Base-by-base conservation (phyloP, 2,888 invertebrate species). In the Rhorus exstirpatorius region DNA sequence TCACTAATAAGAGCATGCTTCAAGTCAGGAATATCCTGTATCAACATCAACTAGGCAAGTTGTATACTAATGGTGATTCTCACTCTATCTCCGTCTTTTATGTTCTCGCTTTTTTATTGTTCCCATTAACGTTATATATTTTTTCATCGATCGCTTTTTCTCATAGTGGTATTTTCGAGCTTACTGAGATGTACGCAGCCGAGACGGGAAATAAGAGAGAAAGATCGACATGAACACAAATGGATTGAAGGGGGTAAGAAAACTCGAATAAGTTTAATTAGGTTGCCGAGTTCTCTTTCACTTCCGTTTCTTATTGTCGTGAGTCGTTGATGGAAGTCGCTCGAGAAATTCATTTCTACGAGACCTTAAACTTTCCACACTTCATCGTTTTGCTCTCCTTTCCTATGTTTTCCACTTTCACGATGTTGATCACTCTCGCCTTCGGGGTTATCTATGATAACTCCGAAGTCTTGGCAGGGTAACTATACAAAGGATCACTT, bases 281-380 rank as follows among this genome's bases (percentile, higher is more conserved):
- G 78, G 76, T 77, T 70, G 63, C 72, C 44, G 72, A 74, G 74
- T 26, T n/a, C 68, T 31, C 49, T 41, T 60, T 31, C 21, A 67
- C 68, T 65, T 51, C 53, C 26, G 61, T 68, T 74, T 21, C 79
- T 74, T 53, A 74, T 79, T 83, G 78, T 79, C 72, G 67, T 41
- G 51, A 60, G 53, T 75, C 65, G 19, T 77, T 68, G 82, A 79
- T 60, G 75, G 53, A 60, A 72, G 58, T 79, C 49, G 60, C 46
- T 0, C 10, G 51, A 44, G 74, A 41, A 74, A 74, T 79, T 79
- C 61, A 68, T 53, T 68, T 74, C 65, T 19, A 41, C 49, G 72
- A 49, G 44, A 67, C 70, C 63, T 60, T 12, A 63, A 78, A 78
- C 78, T 78, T 78, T 46, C 21, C 70, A 31, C 31, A 63, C 53